A percentile compares a stretch with the other conserved stretches of the same genome.
phyloP scores from a whole-genome alignment of 2,888 invertebrate species.

The Sminthurides aquaticus region DNA sequence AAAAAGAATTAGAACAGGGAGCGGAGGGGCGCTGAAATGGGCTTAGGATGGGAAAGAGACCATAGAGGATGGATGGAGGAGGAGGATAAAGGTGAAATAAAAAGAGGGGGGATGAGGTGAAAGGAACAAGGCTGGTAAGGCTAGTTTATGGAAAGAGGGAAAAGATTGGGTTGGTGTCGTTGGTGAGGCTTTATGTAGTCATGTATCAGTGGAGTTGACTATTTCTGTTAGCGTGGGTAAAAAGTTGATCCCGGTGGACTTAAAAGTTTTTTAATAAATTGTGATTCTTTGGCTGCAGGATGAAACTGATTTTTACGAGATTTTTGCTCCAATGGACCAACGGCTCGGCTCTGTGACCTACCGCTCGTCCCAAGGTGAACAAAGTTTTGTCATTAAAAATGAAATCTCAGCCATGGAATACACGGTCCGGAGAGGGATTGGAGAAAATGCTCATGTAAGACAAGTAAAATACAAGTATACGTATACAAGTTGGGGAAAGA shows the following conservation, averaged over 20 bases:
- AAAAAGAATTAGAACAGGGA: neutral
- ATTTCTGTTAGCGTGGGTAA: neutral
- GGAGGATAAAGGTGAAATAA: neutral
- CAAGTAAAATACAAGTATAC: no score
- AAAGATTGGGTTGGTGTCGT: no score
- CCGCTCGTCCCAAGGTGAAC: conserved; percentile 13
- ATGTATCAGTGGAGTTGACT: neutral
- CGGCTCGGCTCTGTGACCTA: conserved; percentile 16
- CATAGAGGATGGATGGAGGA: neutral
- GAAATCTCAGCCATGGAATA: conserved; percentile 18
- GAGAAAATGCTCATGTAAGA: no score
- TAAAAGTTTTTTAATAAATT: neutral
- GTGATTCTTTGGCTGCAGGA: conserved; percentile 9
- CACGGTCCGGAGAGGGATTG: conserved; percentile 14
- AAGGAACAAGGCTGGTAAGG: no score
- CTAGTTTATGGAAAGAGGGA: no score
- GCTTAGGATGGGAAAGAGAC: neutral
- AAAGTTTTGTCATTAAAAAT: conserved; percentile 24
- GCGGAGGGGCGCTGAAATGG: neutral
- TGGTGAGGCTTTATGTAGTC: neutral
- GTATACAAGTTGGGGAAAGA: no score
- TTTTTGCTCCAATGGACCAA: conserved; percentile 18
- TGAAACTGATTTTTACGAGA: conserved; percentile 21
- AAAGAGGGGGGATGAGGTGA: neutral
- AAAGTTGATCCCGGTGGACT: neutral